Evolutionary conservation across 2,113 vertebrate genomes (phyloP), one percentile per base, ranked within the genome.

Genomic region (Pica pica): DNA sequence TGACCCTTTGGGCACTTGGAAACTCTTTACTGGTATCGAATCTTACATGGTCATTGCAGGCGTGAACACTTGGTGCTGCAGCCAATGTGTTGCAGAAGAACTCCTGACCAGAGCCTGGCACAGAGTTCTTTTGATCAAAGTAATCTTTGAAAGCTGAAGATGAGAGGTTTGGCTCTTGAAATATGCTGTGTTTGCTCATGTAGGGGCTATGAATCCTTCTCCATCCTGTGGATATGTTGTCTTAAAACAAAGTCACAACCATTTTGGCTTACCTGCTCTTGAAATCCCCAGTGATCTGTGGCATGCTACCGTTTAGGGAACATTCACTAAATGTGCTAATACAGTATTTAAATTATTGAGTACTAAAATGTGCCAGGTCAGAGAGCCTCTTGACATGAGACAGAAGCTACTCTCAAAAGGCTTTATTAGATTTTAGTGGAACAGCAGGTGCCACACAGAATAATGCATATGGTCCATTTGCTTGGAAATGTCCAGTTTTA

Each of bases 371-470:
- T 61, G 28, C 46, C 63, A 70, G 42, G 78, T 90, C 55, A 27
- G 57, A 73, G 83, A 85, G 49, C 42, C 39, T 69, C 70, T 79
- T 91, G 84, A 69, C 27, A 33, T 57, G 74, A 87, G 67, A 30
- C 67, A 88, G 74, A 79, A 91, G 90, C 70, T 73, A 7, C 63
- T 93, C 37, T 94, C 50, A 67, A n/a, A 33, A 28, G 24, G 31
- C 31, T 79, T 83, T 82, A 44, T 91, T 68, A 65, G 90, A 53
- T 50, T 93, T 78, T 76, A 87, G 60, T 93, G 78, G 84, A 85
- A 46, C 50, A 91, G 75, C 67, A 70, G 67, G 42, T 96, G 87
- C 59, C 81, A 55, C 21, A 23, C 55, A 74, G 91, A 78, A 46
- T 93, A 94, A 87, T 57, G 22, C 22, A 35, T 64, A 11, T 1